Conservation (phyloP, 2,113 vertebrate genomes). For the Talpa occidentalis region DNA sequence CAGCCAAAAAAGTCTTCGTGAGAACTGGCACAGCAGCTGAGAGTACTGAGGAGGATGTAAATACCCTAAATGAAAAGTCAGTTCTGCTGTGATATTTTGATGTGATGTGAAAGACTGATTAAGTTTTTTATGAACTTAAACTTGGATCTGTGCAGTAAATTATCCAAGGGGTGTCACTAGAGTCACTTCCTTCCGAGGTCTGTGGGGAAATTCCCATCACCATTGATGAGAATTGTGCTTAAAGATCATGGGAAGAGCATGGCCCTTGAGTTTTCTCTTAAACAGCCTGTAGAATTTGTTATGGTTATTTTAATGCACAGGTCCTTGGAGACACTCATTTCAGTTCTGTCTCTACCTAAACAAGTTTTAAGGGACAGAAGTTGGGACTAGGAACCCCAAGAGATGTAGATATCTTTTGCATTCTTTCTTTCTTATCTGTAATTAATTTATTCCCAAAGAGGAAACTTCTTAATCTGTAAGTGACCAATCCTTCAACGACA, state of each 20-base stretch:
- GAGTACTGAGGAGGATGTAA: background rate
- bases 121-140: conserved; percentile 60
- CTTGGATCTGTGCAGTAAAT: conserved; percentile 55
- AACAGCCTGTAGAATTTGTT: conserved; percentile 70
- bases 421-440: conserved; percentile 63
- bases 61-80: background rate
- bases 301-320: conserved; percentile 61
- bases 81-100: background rate
- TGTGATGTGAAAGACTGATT: conserved; percentile 44
- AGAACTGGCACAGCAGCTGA: background rate
- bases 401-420: conserved; percentile 40
- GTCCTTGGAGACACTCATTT: conserved; percentile 77
- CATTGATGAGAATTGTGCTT: conserved; percentile 72
- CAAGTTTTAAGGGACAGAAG: conserved; percentile 42
- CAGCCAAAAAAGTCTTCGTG: conserved; percentile 19
- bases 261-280: conserved; percentile 74
- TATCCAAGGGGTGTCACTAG: conserved; percentile 38
- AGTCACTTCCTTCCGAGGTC: conserved; percentile 71
- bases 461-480: conserved; percentile 7
- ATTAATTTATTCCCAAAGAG: conserved; percentile 58
- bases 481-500: background rate
- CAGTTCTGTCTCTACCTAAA: conserved; percentile 56
- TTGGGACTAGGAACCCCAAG: background rate
- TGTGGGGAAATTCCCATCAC: conserved; percentile 72
- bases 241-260: conserved; percentile 80